phyloP scores from a whole-genome alignment of 2,797 vertebrate species.

The Hyperoplus lanceolatus region DNA sequence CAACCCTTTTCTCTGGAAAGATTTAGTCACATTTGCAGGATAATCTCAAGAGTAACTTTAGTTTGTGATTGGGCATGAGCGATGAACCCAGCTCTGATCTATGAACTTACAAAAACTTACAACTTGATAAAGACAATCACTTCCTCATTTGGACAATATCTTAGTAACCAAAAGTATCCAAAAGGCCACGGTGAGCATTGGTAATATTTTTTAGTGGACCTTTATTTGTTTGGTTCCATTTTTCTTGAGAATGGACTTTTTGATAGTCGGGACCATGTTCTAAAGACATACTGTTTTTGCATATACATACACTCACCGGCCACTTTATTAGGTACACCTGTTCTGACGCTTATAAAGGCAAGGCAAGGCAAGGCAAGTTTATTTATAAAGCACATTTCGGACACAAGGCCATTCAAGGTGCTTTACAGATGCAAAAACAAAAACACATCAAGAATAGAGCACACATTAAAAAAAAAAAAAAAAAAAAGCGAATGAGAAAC shows the following conservation, averaged over 20 bases:
- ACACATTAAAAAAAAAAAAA: too few species aligned
- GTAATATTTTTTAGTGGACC: neutral
- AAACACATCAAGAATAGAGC: too few species aligned
- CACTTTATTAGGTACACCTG: too few species aligned
- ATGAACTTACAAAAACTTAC: slow-evolving; percentile 22
- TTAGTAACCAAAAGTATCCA: slow-evolving; percentile 50
- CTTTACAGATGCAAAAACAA: too few species aligned
- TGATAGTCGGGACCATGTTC: too few species aligned
- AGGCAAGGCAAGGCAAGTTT: too few species aligned
- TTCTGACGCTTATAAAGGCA: too few species aligned
- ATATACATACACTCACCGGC: too few species aligned
- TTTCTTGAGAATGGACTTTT: neutral
- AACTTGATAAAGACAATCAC: slow-evolving; percentile 23
- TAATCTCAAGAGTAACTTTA: neutral
- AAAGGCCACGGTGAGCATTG: neutral
- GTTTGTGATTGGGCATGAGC: slow-evolving; percentile 17
- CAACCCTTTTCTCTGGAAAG: slow-evolving; percentile 27
- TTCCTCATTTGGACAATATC: slow-evolving; percentile 55
- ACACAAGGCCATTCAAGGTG: too few species aligned
- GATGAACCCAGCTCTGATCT: slow-evolving; percentile 14
- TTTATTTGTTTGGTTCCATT: slow-evolving; percentile 20
- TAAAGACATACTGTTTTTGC: too few species aligned
- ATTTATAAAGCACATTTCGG: too few species aligned
- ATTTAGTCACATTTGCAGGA: slow-evolving; percentile 14
- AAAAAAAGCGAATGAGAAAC: too few species aligned